Conservation (phyloP, 2,888 invertebrate species). For the Drosophila dives region DNA sequence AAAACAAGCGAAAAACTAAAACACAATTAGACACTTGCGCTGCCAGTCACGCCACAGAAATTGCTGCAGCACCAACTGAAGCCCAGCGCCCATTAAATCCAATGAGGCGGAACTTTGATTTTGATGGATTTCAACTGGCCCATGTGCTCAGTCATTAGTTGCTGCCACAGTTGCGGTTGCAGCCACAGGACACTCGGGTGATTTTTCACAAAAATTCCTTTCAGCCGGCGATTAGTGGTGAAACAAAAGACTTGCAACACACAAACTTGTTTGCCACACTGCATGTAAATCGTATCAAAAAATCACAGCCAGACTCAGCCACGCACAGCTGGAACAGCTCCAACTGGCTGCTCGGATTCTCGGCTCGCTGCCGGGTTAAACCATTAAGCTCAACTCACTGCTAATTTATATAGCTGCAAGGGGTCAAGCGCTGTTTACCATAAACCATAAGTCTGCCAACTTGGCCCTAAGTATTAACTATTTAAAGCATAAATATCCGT, state of each 20-base stretch:
- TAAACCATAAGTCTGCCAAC: slow-evolving; percentile 55
- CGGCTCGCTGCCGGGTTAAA: not conserved
- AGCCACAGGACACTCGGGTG: slow-evolving; percentile 67
- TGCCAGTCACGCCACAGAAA: slow-evolving; percentile 68
- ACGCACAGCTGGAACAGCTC: slow-evolving; percentile 67
- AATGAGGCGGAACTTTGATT: slow-evolving; percentile 44
- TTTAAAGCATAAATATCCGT: slow-evolving; percentile 54
- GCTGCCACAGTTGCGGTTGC: slow-evolving; percentile 11
- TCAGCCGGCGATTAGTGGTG: slow-evolving; percentile 32
- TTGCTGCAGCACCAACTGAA: slow-evolving; percentile 9
- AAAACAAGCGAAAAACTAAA: slow-evolving; percentile 47
- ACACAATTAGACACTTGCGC: slow-evolving; percentile 76
- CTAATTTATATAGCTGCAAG: slow-evolving; percentile 70
- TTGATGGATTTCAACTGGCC: slow-evolving; percentile 66
- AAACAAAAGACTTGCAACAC: slow-evolving; percentile 64
- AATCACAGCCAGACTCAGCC: slow-evolving; percentile 36
- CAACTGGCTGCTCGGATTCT: slow-evolving; percentile 10
- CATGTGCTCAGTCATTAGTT: slow-evolving; percentile 55
- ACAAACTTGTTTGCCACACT: slow-evolving; percentile 55
- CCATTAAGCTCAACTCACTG: slow-evolving; percentile 51
- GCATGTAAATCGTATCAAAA: slow-evolving; percentile 66
- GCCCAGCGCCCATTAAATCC: slow-evolving; percentile 39
- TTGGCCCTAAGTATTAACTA: slow-evolving; percentile 47
- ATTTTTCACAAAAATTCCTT: slow-evolving; percentile 64
- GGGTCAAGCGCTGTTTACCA: slow-evolving; percentile 64